Base-by-base conservation (phyloP, 2,797 vertebrate genomes). In the Anabas testudineus region DNA sequence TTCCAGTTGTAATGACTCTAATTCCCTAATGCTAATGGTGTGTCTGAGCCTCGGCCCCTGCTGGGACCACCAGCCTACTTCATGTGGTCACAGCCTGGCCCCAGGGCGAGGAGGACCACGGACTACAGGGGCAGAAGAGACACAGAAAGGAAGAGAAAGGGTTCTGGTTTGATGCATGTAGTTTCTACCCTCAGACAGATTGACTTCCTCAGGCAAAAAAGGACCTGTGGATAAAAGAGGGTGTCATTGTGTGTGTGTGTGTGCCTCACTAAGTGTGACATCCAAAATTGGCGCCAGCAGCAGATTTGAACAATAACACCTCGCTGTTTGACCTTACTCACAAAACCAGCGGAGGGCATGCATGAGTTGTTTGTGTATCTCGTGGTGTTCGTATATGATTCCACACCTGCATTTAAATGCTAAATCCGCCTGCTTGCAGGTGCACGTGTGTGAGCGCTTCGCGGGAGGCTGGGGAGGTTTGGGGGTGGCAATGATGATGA, bases 11-110 rank as follows among this genome's bases (percentile, higher is more conserved):
- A 95, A 95, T 94, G 92, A 90, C 87, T 93, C 85, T 92, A 92
- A 94, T 95, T 94, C 94, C 96, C 95, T 94, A 91, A 95, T 92
- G 96, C 94, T 93, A 95, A 93, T 94, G 93, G 93, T 87, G 94
- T 92, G 95, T 95, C 96, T 95, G 96, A 95, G 93, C 90, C 88
- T 88, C 70, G 78, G 87, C 92, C 55, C 89, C 90, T 88, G 87
- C 87, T 89, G 90, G 96, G 96, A 97, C 91, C 71, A 79, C 92
- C 83, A 88, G 83, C 76, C 83, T 58, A 64, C 81, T 83, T 88
- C 83, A 95, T 89, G 87, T 94, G 94, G 95, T 94, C 91, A 72
- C 84, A 89, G 94, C 92, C 88, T 85, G 83, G 91, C 93, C 88
- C 85, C 28, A 30, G 84, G 93, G 94, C 81, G 61, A 83, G 46